Evolutionary conservation across 2,888 invertebrate species (phyloP).

Genomic region (Rhopalosiphum nymphaeae): DNA sequence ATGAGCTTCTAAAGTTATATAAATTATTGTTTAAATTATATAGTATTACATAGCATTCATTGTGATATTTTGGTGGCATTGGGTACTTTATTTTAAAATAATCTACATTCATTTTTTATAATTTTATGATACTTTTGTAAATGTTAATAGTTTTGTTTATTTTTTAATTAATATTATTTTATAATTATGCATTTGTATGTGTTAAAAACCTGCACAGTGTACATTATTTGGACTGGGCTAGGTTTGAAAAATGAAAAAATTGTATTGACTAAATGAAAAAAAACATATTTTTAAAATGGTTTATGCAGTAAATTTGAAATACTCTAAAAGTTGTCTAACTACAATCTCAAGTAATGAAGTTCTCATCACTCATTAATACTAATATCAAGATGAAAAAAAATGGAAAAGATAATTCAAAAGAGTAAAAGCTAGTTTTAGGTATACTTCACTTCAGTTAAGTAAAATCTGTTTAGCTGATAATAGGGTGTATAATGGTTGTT

Average conservation of each 20-base stretch:
- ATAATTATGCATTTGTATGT: not conserved
- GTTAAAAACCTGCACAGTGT: not conserved
- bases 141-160: not conserved
- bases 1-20: not conserved
- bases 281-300: not conserved
- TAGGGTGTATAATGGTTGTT: not conserved
- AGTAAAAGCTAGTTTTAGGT: no score
- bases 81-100: not conserved
- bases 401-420: no score
- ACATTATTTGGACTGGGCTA: not conserved
- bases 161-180: not conserved
- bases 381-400: no score
- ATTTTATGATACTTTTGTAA: not conserved
- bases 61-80: not conserved
- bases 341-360: no score
- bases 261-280: not conserved
- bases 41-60: no score
- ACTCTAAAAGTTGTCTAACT: no score
- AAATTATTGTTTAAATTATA: not conserved
- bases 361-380: no score
- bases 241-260: not conserved
- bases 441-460: no score
- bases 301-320: no score
- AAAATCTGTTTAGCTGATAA: no score
- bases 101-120: not conserved